Percentiles rank a stretch among this genome's conserved stretches.
Conservation (phyloP, 2,888 invertebrate genomes). For the Endotricha flammealis region DNA sequence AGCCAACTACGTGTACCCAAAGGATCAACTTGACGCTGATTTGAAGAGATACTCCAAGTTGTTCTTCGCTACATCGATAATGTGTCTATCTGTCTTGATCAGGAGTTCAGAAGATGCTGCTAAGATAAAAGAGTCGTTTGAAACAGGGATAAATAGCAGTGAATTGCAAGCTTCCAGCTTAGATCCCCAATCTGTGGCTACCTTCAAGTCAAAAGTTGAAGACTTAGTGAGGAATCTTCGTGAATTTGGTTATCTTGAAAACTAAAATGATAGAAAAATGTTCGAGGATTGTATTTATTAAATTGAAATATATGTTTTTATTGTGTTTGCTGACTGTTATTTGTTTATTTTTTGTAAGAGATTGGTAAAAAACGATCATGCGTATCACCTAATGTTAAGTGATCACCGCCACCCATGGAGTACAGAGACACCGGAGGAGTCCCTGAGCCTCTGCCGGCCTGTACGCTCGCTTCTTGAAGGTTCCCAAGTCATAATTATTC, state of each 20-base stretch:
- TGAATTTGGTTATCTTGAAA: constrained; percentile 23
- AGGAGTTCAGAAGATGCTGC: constrained; percentile 24
- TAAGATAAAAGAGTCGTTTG: constrained; percentile 18
- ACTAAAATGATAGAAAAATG: too few species aligned
- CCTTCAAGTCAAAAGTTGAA: constrained; percentile 19
- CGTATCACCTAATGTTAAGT: too few species aligned
- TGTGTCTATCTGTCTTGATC: constrained; percentile 16
- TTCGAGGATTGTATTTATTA: too few species aligned
- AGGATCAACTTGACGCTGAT: constrained; percentile 33
- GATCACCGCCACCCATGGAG: too few species aligned
- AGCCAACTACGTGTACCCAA: constrained; percentile 28
- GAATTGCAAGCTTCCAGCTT: constrained; percentile 4
- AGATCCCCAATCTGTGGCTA: constrained; percentile 7
- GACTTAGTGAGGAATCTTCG: constrained; percentile 21
- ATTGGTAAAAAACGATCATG: too few species aligned
- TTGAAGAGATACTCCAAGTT: constrained; percentile 25
- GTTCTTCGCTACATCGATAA: constrained; percentile 14
- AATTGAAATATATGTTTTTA: too few species aligned
- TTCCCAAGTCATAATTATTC: too few species aligned
- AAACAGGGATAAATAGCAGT: not conserved
- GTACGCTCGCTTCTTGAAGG: too few species aligned
- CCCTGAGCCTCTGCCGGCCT: too few species aligned
- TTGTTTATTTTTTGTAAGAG: too few species aligned
- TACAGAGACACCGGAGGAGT: too few species aligned
- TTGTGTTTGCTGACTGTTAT: too few species aligned